A percentile compares a stretch with the other conserved stretches of the same genome.
These are phyloP conservation scores for Onychostoma macrolepis DNA, from an alignment of 2,113 vertebrate genomes.

Conservation along the genomic window DNA sequence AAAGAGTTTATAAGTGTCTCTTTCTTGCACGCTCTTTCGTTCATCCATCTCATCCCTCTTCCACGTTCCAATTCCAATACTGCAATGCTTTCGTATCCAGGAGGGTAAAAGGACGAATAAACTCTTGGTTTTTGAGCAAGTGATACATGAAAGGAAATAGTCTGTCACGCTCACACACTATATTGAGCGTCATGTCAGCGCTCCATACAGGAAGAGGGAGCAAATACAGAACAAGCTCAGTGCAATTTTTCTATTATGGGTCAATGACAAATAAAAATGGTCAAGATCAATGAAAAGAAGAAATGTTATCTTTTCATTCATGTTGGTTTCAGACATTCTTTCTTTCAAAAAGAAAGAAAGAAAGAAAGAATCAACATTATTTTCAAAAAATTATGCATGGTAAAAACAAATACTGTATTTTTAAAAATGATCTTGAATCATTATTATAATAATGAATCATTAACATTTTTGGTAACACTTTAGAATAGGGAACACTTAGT, in stretches of 20 bases:
- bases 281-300: neutral
- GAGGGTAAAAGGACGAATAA: slow-evolving; percentile 41
- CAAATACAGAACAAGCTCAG: neutral
- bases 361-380: neutral
- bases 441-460: too few relatives aligned
- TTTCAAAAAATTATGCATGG: too few relatives aligned
- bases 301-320: neutral
- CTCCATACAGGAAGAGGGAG: slow-evolving; percentile 18
- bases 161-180: slow-evolving; percentile 19
- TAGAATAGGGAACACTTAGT: too few relatives aligned
- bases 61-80: slow-evolving; percentile 37
- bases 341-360: neutral
- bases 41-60: neutral
- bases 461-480: too few relatives aligned
- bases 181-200: slow-evolving; percentile 42
- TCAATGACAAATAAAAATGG: neutral
- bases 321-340: neutral
- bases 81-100: neutral
- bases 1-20: slow-evolving; percentile 37
- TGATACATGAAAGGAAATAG: slow-evolving; percentile 49
- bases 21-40: neutral
- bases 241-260: neutral
- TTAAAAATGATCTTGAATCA: too few relatives aligned
- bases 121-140: slow-evolving; percentile 38
- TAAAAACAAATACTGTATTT: too few relatives aligned